Conservation (phyloP, 1,140 invertebrate genomes). For the Akabosia matsudoensis region DNA sequence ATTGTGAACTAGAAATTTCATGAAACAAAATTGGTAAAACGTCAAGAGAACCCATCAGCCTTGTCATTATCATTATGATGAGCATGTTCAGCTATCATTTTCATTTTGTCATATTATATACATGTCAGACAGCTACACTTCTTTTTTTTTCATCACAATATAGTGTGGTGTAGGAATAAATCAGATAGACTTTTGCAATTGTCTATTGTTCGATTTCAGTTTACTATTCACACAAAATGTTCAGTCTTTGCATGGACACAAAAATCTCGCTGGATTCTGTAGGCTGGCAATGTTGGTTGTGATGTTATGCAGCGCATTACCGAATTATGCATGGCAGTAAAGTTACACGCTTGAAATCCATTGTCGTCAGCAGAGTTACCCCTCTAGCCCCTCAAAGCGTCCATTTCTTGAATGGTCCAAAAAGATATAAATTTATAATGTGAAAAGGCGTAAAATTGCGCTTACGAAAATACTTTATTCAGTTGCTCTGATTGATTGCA, state of each 20-base stretch:
- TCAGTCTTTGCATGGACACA: neutral
- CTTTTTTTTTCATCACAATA: too few relatives aligned
- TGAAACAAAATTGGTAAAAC: neutral
- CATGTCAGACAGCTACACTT: neutral
- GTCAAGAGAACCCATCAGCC: neutral
- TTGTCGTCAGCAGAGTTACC: neutral
- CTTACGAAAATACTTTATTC: too few relatives aligned
- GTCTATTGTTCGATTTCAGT: neutral
- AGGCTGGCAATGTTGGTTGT: neutral
- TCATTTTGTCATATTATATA: neutral
- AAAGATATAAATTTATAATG: too few relatives aligned
- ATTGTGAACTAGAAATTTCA: neutral
- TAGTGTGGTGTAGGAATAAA: too few relatives aligned
- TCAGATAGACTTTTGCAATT: neutral
- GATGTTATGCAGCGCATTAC: neutral
- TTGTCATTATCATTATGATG: neutral
- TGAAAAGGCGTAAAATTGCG: too few relatives aligned
- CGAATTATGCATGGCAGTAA: slow-evolving; percentile 1
- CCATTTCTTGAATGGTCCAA: too few relatives aligned
- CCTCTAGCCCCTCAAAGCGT: neutral
- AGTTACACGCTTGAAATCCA: slow-evolving; percentile 10
- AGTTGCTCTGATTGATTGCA: too few relatives aligned
- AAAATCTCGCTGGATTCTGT: neutral
- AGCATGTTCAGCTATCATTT: neutral
- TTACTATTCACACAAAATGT: neutral